Evolutionary conservation across 2,797 vertebrate genomes (phyloP).

Genomic region (Danio jaintianensis): DNA sequence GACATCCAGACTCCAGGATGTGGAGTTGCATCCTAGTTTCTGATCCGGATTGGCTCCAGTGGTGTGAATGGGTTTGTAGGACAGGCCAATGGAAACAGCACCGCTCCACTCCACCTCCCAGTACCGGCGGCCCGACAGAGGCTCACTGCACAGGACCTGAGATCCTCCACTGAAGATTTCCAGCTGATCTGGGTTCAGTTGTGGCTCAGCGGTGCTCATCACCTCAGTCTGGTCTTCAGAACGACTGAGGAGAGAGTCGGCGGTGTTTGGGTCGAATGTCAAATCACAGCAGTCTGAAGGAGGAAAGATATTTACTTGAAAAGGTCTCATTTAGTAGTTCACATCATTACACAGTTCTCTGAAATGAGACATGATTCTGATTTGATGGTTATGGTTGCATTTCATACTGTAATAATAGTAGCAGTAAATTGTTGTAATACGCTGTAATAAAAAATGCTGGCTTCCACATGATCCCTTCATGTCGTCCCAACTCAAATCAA

Average conservation of each 20-base stretch:
- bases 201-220: constrained; percentile 62
- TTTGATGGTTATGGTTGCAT: too few species aligned
- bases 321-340: background rate
- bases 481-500: too few species aligned
- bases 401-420: too few species aligned
- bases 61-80: constrained; percentile 74
- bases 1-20: constrained; percentile 78
- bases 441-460: too few species aligned
- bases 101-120: constrained; percentile 82
- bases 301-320: background rate
- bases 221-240: constrained; percentile 61
- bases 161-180: constrained; percentile 79
- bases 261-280: constrained; percentile 73
- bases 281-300: constrained; percentile 71
- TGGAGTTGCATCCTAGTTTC: constrained; percentile 78
- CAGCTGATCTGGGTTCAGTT: constrained; percentile 69
- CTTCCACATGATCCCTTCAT: too few species aligned
- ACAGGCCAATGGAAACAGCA: constrained; percentile 70
- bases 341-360: background rate
- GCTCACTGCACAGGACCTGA: constrained; percentile 76
- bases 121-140: constrained; percentile 75
- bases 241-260: constrained; percentile 73
- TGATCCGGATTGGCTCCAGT: constrained; percentile 69
- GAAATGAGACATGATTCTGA: background rate
- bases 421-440: too few species aligned